Base-by-base conservation (phyloP, 2,888 invertebrate species). In the Choreutis nemorana region DNA sequence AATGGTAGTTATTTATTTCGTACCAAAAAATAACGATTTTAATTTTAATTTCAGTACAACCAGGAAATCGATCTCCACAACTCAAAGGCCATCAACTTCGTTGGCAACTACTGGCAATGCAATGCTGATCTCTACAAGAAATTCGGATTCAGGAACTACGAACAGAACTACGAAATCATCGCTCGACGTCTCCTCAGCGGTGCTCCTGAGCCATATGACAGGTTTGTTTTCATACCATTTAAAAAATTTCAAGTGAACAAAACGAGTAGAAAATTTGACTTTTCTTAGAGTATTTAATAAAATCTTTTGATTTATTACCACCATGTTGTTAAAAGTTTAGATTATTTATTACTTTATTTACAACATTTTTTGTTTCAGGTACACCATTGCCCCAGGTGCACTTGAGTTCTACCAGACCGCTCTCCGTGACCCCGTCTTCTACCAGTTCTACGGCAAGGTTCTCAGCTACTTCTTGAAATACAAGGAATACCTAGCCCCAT, bases 371-470 rank as follows among this genome's bases (percentile, higher is more conserved):
- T 35, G 10, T 58, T 58, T 16, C 52, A 79, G 77, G 26, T 62
- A 66, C 46, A 45, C 45, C 5, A 58, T 77, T 34, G 46, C 77
- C 11, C 85, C 87, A n/a, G 78, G 83, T 14, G 81, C 83, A 9
- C 66, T 87, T 26, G 82, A 86, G 51, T 83, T 83, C 51, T 83
- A 81, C 51, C 81, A 82, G 47, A 86, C 87, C 4, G 81, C 84
- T 36, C 55, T 86, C 43, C 84, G 88, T 38, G 89, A 90, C 56
- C 89, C 89, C 10, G 81, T 83, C 18, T 87, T 87, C 82, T 90
- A 84, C 61, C 82, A 84, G 36, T 60, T 88, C 30, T 85, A 84
- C 66, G 83, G 84, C 60, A 82, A 82, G 42, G 75, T 87, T 45
- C 40, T 82, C 30, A 57, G 73, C 29, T 81, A 78, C 46, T 81